Evolutionary conservation across 2,797 vertebrate genomes (phyloP).

Genomic region (Pseudopleuronectes americanus): DNA sequence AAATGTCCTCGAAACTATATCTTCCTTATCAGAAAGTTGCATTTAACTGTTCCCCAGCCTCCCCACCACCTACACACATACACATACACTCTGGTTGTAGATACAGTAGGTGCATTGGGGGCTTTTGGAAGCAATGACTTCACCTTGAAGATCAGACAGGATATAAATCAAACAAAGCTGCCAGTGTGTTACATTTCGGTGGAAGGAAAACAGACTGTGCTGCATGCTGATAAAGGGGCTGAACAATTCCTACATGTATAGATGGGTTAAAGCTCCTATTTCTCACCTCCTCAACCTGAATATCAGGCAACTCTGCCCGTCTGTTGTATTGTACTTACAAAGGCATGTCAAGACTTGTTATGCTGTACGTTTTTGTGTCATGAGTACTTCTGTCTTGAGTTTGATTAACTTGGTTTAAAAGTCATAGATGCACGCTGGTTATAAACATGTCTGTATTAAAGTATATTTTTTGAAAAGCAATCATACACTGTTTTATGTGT

Average conservation of each 20-base stretch:
- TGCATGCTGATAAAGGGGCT: constrained; percentile 51
- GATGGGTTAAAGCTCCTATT: constrained; percentile 30
- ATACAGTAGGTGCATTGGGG: constrained; percentile 7
- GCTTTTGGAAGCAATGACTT: constrained; percentile 34
- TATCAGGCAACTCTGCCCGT: constrained; percentile 29
- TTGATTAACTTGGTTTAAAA: constrained; percentile 47
- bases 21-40: not conserved
- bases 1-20: constrained; percentile 12
- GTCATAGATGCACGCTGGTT: constrained; percentile 63
- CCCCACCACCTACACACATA: constrained; percentile 2
- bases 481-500: constrained; percentile 11
- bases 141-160: constrained; percentile 53
- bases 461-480: constrained; percentile 65
- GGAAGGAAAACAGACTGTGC: constrained; percentile 34
- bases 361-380: constrained; percentile 51
- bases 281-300: constrained; percentile 24
- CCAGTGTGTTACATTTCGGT: constrained; percentile 40
- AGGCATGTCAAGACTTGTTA: constrained; percentile 53
- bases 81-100: not conserved
- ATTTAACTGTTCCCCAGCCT: not conserved
- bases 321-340: constrained; percentile 47
- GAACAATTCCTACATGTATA: constrained; percentile 24
- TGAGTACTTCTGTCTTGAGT: constrained; percentile 39
- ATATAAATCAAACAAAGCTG: constrained; percentile 58
- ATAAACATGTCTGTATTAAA: constrained; percentile 70